phyloP scores from a whole-genome alignment of 1,140 invertebrate species.

The Globodera rostochiensis region DNA sequence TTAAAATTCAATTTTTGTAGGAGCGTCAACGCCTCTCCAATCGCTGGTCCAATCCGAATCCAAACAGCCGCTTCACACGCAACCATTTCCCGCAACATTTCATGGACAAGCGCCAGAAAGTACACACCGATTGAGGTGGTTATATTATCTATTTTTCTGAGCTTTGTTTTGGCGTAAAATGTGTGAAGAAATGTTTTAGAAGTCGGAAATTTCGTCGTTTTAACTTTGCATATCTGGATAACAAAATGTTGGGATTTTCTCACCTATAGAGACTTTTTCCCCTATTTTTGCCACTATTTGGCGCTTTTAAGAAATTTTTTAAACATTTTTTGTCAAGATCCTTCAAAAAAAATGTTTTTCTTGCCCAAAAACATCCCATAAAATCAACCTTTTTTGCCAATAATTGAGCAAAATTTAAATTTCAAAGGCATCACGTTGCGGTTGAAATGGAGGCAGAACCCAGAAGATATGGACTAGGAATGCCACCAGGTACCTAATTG shows the following conservation, averaged over 20 bases:
- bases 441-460: slow-evolving; percentile 32
- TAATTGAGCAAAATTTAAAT: background rate
- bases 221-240: too few species aligned
- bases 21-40: slow-evolving; percentile 23
- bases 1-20: background rate
- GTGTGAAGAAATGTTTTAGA: too few species aligned
- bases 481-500: background rate
- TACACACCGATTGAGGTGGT: background rate
- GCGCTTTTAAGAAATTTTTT: background rate
- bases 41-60: slow-evolving; percentile 18
- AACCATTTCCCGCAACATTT: background rate
- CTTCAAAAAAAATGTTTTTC: too few species aligned
- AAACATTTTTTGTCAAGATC: too few species aligned
- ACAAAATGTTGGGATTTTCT: too few species aligned
- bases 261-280: background rate
- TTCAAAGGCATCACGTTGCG: slow-evolving; percentile 19
- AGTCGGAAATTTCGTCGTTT: too few species aligned
- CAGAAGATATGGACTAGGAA: slow-evolving; percentile 19
- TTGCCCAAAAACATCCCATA: too few species aligned
- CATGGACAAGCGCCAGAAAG: background rate
- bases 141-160: too few species aligned
- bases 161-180: too few species aligned
- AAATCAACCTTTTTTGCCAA: too few species aligned
- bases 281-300: background rate
- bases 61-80: slow-evolving; percentile 13